Evolutionary conservation across 1,140 invertebrate genomes (phyloP), one percentile per base, ranked within the genome.

Genomic region (Trichonephila clavipes): DNA sequence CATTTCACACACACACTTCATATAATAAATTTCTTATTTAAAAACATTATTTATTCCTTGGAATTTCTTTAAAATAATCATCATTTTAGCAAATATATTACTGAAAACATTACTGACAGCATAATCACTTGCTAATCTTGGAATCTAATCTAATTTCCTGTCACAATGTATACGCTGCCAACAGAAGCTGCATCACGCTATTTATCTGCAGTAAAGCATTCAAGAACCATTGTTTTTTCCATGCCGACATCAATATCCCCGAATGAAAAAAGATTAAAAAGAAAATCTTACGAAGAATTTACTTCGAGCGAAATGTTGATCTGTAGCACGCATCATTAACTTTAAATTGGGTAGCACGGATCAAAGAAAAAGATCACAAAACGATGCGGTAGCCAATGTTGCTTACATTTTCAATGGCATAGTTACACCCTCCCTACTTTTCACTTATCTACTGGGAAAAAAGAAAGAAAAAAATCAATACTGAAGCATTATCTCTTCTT

Each of bases 321-420:
- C 64, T 77, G 28, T 34, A 28, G 18, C 28, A 77, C 69, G 69
- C 69, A 77, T 34, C 69, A 77, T 77, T 77, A 77, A 77, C 69
- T 40, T 77, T 77, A 77, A 77, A 77, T 77, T 77, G 69, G 28
- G 28, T 28, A 77, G 69, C 28, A 16, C 16, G 69, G 28, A 28
- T 77, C 69, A 34, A 28, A 18, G 24, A 12, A 69, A 21, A 69
- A 12, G 64, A n/a, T 69, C 64, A 40, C 24, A 40, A 77, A 77
- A 77, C 28, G 28, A 18, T 40, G 24, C 28, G 18, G 14, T 28
- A 34, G 5, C 69, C 24, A 77, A 77, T 77, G 69, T 34, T 28
- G 69, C 28, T 77, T 40, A 34, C 40, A 77, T 28, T 77, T 28
- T 77, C 18, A 28, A 77, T 77, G 28, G 28, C 6, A 19, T n/a